These are phyloP conservation scores for Plotosus lineatus DNA, from an alignment of 2,113 vertebrate genomes.

Conservation along the genomic window DNA sequence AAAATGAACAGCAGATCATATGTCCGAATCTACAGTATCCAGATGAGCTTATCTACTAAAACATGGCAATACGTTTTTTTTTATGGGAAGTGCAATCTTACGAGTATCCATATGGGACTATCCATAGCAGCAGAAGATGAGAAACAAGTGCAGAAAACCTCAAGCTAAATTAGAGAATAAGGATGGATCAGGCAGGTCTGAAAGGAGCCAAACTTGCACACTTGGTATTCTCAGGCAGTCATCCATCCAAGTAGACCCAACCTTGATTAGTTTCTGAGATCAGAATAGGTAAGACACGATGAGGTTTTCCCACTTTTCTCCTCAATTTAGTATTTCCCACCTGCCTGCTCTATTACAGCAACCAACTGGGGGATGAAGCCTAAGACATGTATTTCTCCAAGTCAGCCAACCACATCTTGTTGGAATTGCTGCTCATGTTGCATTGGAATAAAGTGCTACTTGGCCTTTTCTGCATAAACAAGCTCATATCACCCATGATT, in stretches of 20 bases:
- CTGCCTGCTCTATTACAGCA: not conserved
- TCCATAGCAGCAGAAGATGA: constrained; percentile 1
- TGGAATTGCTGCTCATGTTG: not conserved
- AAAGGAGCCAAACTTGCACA: not conserved
- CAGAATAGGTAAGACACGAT: not conserved
- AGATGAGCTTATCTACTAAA: not conserved
- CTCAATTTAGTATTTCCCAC: not conserved
- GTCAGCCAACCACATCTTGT: not conserved
- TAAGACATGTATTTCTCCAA: not conserved
- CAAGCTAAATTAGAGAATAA: not conserved
- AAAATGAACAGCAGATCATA: not conserved
- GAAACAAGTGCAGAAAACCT: not conserved
- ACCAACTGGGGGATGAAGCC: not conserved
- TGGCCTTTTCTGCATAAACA: not conserved
- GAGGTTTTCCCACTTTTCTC: not conserved
- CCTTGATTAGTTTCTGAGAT: not conserved
- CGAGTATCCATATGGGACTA: too few species aligned
- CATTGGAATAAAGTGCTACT: not conserved
- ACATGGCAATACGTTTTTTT: not conserved
- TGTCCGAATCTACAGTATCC: not conserved
- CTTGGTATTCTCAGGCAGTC: not conserved
- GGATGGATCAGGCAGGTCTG: not conserved
- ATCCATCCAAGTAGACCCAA: too few species aligned
- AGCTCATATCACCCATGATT: not conserved
- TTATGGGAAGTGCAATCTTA: not conserved